Percentiles rank a stretch among this genome's conserved stretches.
Conservation (phyloP, 2,888 invertebrate species). For the Galerucella nymphaeae region DNA sequence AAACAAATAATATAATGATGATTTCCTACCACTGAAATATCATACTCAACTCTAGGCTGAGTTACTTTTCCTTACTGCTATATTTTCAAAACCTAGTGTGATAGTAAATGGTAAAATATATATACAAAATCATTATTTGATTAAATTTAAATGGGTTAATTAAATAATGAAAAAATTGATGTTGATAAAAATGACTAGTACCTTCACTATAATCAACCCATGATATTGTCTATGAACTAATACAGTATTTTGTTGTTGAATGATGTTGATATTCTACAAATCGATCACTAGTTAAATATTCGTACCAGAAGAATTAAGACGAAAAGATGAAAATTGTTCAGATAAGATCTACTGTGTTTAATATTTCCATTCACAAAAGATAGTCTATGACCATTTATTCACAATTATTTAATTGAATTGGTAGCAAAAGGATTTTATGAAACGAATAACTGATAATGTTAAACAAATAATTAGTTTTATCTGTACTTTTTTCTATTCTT, state of each 20-base stretch:
- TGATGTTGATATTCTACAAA: not conserved
- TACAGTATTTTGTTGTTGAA: constrained; percentile 12
- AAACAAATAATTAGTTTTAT: too few relatives aligned
- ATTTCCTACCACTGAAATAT: constrained; percentile 6
- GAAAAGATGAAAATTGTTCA: too few relatives aligned
- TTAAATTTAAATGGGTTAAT: constrained; percentile 14
- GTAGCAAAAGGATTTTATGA: not conserved
- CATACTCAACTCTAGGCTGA: not conserved
- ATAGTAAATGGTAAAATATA: constrained; percentile 15
- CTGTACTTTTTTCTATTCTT: not conserved
- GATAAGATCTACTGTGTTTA: too few relatives aligned
- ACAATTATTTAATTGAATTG: too few relatives aligned
- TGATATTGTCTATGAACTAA: constrained; percentile 25
- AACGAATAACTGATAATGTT: too few relatives aligned
- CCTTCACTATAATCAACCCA: constrained; percentile 32
- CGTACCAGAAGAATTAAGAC: too few relatives aligned
- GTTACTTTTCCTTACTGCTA: constrained; percentile 7
- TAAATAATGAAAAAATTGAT: constrained; percentile 13
- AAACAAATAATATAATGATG: not conserved
- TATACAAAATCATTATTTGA: constrained; percentile 36
- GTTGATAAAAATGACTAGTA: constrained; percentile 37
- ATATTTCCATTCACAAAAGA: too few relatives aligned
- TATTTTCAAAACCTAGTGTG: constrained; percentile 21
- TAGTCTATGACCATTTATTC: too few relatives aligned
- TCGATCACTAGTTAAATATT: too few relatives aligned